These are phyloP conservation scores for Linnaemya tessellans DNA, from an alignment of 2,888 invertebrate species.

Conservation along the genomic window DNA sequence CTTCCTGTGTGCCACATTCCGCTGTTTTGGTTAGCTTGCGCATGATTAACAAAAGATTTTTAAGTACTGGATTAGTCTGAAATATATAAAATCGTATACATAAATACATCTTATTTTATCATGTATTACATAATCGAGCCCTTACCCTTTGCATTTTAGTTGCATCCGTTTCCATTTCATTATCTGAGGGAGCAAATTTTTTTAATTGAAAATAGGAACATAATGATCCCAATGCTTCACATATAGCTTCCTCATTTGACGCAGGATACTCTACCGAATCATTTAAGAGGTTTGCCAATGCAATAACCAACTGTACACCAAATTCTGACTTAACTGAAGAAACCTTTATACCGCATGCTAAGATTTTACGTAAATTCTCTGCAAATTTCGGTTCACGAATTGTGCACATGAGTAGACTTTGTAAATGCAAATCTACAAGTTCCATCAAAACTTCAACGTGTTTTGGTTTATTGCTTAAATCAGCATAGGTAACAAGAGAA, in stretches of 20 bases:
- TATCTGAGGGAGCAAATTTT: slow-evolving; percentile 75
- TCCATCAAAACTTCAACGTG: slow-evolving; percentile 79
- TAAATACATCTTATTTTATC: background rate
- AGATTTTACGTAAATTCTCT: slow-evolving; percentile 80
- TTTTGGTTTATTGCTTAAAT: slow-evolving; percentile 74
- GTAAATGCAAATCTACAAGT: slow-evolving; percentile 81
- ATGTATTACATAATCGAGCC: background rate
- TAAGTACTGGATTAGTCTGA: slow-evolving; percentile 78
- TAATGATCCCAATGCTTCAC: slow-evolving; percentile 90
- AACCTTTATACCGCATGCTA: slow-evolving; percentile 88
- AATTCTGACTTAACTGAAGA: slow-evolving; percentile 87
- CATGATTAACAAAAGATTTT: slow-evolving; percentile 80
- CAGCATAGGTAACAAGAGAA: slow-evolving; percentile 77
- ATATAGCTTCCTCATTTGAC: slow-evolving; percentile 84
- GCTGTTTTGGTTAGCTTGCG: slow-evolving; percentile 80
- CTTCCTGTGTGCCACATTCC: slow-evolving; percentile 76
- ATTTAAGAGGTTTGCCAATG: slow-evolving; percentile 84
- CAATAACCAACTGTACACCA: slow-evolving; percentile 87
- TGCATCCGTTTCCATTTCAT: slow-evolving; percentile 78
- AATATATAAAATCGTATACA: slow-evolving; percentile 2
- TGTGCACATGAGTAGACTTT: slow-evolving; percentile 81
- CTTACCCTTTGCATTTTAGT: slow-evolving; percentile 52
- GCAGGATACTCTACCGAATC: slow-evolving; percentile 80
- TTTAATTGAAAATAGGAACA: slow-evolving; percentile 85
- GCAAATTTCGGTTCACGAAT: slow-evolving; percentile 79